Evolutionary conservation across 2,888 invertebrate genomes (phyloP).

Genomic region (Liposcelis brunnea): DNA sequence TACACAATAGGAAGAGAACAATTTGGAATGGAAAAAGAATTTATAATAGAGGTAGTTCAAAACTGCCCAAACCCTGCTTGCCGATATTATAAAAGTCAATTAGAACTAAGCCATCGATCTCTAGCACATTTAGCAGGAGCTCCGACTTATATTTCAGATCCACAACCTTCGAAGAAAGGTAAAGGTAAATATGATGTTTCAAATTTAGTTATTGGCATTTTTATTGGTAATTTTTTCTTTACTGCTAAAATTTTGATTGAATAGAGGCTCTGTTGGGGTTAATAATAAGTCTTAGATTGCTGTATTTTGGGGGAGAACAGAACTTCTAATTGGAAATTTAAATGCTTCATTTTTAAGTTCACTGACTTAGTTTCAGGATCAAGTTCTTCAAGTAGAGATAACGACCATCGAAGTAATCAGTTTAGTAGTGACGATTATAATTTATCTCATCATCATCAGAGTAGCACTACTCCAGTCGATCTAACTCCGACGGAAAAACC

Average conservation of each 20-base stretch:
- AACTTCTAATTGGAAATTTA: too few relatives aligned
- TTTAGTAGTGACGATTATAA: background rate
- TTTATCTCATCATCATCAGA: background rate
- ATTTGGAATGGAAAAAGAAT: conserved; percentile 80
- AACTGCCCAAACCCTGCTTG: conserved; percentile 78
- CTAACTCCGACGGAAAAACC: too few relatives aligned
- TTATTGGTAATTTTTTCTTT: too few relatives aligned
- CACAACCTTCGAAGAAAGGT: conserved; percentile 20
- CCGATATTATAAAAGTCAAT: conserved; percentile 69
- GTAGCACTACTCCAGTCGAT: too few relatives aligned
- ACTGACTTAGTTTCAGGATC: too few relatives aligned
- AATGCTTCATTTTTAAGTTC: background rate
- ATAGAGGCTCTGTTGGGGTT: too few relatives aligned
- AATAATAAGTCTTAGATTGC: too few relatives aligned
- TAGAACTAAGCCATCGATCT: conserved; percentile 35
- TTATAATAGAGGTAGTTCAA: conserved; percentile 74
- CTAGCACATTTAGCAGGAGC: conserved; percentile 18
- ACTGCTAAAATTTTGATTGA: too few relatives aligned
- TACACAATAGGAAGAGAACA: conserved; percentile 68
- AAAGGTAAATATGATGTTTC: conserved; percentile 18
- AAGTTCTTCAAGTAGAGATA: too few relatives aligned
- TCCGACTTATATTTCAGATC: conserved; percentile 25
- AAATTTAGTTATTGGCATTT: conserved; percentile 15
- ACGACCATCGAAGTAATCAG: too few relatives aligned
- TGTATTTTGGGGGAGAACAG: too few relatives aligned